Conservation (phyloP, 2,113 vertebrate species). For the Cavia aperea region DNA sequence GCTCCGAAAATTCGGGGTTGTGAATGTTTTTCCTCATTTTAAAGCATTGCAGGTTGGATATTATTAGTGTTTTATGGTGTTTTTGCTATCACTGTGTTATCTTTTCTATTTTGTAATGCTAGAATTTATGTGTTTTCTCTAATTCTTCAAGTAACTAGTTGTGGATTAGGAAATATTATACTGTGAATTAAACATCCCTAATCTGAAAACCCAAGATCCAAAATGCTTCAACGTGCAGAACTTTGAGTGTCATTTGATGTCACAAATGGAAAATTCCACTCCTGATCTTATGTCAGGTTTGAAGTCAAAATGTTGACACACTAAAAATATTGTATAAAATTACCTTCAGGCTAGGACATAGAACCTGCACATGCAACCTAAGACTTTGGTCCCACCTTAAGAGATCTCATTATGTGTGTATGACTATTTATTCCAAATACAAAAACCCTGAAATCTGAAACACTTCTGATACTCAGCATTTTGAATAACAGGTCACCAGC, state of each 20-base stretch:
- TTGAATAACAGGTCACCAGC: neutral
- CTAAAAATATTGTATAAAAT: neutral
- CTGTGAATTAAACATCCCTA: neutral
- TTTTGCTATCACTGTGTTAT: constrained; percentile 43
- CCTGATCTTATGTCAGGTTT: neutral
- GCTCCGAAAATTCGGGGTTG: neutral
- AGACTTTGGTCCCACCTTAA: neutral
- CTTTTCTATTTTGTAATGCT: constrained; percentile 55
- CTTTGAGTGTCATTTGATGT: neutral
- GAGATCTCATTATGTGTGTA: neutral
- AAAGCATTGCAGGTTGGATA: constrained; percentile 38
- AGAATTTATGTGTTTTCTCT: constrained; percentile 42
- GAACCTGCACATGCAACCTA: neutral
- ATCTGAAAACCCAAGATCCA: neutral
- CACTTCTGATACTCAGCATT: neutral
- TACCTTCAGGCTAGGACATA: neutral
- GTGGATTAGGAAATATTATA: constrained; percentile 45
- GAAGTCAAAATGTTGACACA: neutral
- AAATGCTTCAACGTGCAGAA: neutral
- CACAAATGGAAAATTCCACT: neutral
- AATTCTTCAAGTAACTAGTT: constrained; percentile 60
- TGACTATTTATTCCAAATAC: neutral
- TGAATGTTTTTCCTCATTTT: constrained; percentile 57
- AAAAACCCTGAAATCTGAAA: neutral
- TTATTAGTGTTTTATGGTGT: constrained; percentile 61